These are phyloP conservation scores for Lottia gigantea DNA, from an alignment of 2,888 invertebrate species.

Conservation along the genomic window DNA sequence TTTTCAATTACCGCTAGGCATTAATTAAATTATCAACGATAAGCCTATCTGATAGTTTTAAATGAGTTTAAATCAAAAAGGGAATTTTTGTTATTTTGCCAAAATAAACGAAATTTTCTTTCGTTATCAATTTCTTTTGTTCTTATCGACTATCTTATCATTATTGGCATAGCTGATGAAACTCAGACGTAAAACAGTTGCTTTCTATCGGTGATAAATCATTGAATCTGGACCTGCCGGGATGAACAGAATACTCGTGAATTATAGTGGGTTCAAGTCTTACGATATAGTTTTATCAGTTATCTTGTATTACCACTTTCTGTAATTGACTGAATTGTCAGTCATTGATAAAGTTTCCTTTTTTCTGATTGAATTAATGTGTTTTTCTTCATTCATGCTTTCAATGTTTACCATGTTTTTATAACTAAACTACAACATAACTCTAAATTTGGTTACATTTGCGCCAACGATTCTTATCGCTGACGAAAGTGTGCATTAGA, in stretches of 20 bases:
- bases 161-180: slow-evolving; percentile 11
- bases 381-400: too few relatives aligned
- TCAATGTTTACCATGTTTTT: too few relatives aligned
- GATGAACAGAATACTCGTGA: neutral
- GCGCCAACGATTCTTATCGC: too few relatives aligned
- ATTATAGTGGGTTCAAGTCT: too few relatives aligned
- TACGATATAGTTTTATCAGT: neutral
- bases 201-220: slow-evolving; percentile 4
- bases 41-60: too few relatives aligned
- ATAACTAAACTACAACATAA: too few relatives aligned
- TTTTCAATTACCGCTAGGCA: too few relatives aligned
- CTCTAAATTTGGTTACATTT: too few relatives aligned
- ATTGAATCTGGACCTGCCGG: neutral
- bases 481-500: too few relatives aligned
- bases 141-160: slow-evolving; percentile 7
- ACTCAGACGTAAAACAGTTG: slow-evolving; percentile 4
- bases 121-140: neutral
- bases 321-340: neutral
- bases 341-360: neutral
- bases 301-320: slow-evolving; percentile 1
- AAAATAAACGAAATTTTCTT: slow-evolving; percentile 6
- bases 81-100: slow-evolving; percentile 5
- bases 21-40: too few relatives aligned
- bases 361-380: too few relatives aligned
- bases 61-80: too few relatives aligned